Conservation (phyloP, 1,140 invertebrate genomes). For the Galleria mellonella region DNA sequence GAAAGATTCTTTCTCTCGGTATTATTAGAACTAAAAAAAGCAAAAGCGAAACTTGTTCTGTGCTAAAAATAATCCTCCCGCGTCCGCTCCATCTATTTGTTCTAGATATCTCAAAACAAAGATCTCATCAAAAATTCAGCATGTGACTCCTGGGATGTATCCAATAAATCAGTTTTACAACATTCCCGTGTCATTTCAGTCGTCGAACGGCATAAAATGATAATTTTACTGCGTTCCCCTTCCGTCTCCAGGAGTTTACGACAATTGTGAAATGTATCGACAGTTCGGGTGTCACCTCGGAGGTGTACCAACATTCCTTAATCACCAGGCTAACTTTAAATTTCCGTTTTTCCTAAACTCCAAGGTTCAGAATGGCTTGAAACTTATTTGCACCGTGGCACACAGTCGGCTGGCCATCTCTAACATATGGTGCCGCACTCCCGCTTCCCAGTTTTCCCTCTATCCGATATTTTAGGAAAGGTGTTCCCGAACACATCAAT, state of each 20-base stretch:
- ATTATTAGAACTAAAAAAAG: too few species aligned
- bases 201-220: constrained; percentile 73
- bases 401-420: constrained; percentile 22
- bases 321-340: constrained; percentile 8
- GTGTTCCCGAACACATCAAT: constrained; percentile 52
- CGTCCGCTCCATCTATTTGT: constrained; percentile 5
- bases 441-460: constrained; percentile 21
- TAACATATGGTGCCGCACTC: constrained; percentile 52
- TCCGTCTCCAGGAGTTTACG: constrained; percentile 68
- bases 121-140: constrained; percentile 66
- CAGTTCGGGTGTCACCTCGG: constrained; percentile 63
- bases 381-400: neutral
- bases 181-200: constrained; percentile 71
- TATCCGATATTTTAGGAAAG: constrained; percentile 51
- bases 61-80: neutral
- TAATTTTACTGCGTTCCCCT: constrained; percentile 72
- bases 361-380: constrained; percentile 32
- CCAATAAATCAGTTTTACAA: constrained; percentile 73
- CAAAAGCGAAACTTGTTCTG: neutral
- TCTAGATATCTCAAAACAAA: constrained; percentile 55
- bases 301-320: constrained; percentile 29
- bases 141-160: constrained; percentile 64
- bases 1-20: too few species aligned
- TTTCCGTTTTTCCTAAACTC: constrained; percentile 13
- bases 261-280: constrained; percentile 74